Conservation (phyloP, 2,797 vertebrate genomes). For the Adrianichthys oophorus region DNA sequence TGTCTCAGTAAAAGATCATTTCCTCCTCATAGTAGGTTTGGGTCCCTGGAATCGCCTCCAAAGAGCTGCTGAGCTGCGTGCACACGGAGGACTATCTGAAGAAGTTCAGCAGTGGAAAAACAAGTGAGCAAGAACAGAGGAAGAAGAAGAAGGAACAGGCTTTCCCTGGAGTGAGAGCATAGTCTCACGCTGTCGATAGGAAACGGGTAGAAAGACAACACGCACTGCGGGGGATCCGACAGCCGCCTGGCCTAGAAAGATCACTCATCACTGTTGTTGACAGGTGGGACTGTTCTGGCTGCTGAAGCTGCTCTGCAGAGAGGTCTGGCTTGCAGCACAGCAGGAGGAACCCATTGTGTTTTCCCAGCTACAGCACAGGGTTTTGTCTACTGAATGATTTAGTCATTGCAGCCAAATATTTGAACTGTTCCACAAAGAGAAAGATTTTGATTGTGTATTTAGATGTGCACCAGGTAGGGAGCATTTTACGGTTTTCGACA, state of each 20-base stretch:
- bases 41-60: slow-evolving; percentile 59
- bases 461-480: slow-evolving; percentile 72
- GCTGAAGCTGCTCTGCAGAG: slow-evolving; percentile 63
- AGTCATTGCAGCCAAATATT: slow-evolving; percentile 60
- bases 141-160: slow-evolving; percentile 42
- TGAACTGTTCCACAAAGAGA: slow-evolving; percentile 25
- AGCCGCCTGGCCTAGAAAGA: background rate
- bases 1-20: background rate
- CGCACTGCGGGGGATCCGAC: background rate
- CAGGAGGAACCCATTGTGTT: slow-evolving; percentile 70
- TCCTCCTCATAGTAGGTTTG: slow-evolving; percentile 59
- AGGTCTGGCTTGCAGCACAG: slow-evolving; percentile 70
- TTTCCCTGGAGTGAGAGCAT: slow-evolving; percentile 70
- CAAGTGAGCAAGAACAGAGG: slow-evolving; percentile 55
- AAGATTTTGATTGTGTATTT: slow-evolving; percentile 72
- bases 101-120: slow-evolving; percentile 55
- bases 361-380: slow-evolving; percentile 63
- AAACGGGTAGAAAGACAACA: slow-evolving; percentile 51
- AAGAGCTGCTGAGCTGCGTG: slow-evolving; percentile 50
- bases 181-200: slow-evolving; percentile 66
- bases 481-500: background rate
- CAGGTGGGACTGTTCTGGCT: slow-evolving; percentile 67
- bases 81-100: slow-evolving; percentile 64
- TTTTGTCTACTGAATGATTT: slow-evolving; percentile 73
- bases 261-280: background rate